A percentile compares a stretch with the other conserved stretches of the same genome.
phyloP scores from a whole-genome alignment of 1,140 invertebrate species.

The Drosophila athabasca region DNA sequence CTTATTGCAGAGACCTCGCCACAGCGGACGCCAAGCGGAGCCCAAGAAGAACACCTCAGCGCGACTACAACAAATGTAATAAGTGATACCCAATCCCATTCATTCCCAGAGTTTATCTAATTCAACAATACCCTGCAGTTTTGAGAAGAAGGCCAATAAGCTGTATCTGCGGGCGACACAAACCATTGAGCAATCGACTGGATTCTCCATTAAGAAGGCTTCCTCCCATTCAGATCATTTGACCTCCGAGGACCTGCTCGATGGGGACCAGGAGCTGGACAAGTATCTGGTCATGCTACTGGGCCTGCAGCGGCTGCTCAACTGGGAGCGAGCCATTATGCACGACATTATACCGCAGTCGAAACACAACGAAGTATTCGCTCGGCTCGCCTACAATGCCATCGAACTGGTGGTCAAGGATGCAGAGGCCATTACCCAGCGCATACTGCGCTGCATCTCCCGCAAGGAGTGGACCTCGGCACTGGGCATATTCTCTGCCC shows the following conservation, averaged over 20 bases:
- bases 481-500: conserved; percentile 92
- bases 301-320: conserved; percentile 94
- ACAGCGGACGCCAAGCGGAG: conserved; percentile 71
- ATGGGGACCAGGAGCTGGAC: conserved; percentile 93
- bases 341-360: conserved; percentile 92
- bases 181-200: conserved; percentile 90
- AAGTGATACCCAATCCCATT: not conserved
- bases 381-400: conserved; percentile 92
- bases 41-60: conserved; percentile 81
- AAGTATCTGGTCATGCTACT: conserved; percentile 93
- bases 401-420: conserved; percentile 90
- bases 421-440: conserved; percentile 88
- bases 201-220: conserved; percentile 85
- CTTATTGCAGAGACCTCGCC: conserved; percentile 67
- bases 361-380: conserved; percentile 92
- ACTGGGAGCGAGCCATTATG: conserved; percentile 93
- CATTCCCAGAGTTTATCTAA: not conserved
- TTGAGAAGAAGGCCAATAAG: conserved; percentile 94
- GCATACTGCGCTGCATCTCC: conserved; percentile 91
- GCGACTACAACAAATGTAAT: conserved; percentile 80
- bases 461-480: conserved; percentile 93
- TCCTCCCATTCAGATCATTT: conserved; percentile 80
- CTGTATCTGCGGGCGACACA: conserved; percentile 93
- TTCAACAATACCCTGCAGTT: conserved; percentile 81
- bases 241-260: conserved; percentile 87